These are phyloP conservation scores for Lordiphosa collinella DNA, from an alignment of 1,140 invertebrate genomes.

Conservation along the genomic window DNA sequence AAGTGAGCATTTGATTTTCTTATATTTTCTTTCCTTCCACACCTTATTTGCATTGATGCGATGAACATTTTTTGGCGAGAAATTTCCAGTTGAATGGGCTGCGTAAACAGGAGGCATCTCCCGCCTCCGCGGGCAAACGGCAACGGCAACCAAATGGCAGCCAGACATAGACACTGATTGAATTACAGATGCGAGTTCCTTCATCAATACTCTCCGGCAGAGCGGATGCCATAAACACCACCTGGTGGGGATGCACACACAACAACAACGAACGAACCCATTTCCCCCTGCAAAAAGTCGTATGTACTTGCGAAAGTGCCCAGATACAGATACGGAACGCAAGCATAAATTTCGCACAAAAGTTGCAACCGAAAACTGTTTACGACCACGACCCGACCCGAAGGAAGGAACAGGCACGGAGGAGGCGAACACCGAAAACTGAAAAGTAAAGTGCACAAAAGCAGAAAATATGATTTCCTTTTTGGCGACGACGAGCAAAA, in stretches of 20 bases:
- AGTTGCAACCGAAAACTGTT: slow-evolving; percentile 77
- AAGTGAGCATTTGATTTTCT: slow-evolving; percentile 48
- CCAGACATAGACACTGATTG: slow-evolving; percentile 78
- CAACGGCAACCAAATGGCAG: slow-evolving; percentile 44
- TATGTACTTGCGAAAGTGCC: slow-evolving; percentile 61
- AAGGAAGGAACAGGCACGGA: slow-evolving; percentile 5
- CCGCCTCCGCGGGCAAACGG: slow-evolving; percentile 1
- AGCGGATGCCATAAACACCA: slow-evolving; percentile 79
- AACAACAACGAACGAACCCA: slow-evolving; percentile 31
- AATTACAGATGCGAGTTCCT: slow-evolving; percentile 78
- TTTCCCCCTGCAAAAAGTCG: slow-evolving; percentile 49
- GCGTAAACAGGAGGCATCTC: slow-evolving; percentile 31
- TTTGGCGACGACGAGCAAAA: slow-evolving; percentile 78
- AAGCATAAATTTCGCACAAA: slow-evolving; percentile 78
- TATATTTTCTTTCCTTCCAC: slow-evolving; percentile 16
- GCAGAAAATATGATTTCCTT: slow-evolving; percentile 80
- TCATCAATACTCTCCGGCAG: slow-evolving; percentile 72
- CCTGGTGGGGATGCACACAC: slow-evolving; percentile 55
- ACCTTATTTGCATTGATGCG: slow-evolving; percentile 73
- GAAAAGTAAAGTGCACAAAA: slow-evolving; percentile 79
- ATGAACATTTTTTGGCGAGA: slow-evolving; percentile 55
- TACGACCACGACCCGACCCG: slow-evolving; percentile 37
- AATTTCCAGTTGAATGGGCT: slow-evolving; percentile 70
- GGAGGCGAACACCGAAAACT: slow-evolving; percentile 55
- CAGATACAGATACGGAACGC: slow-evolving; percentile 57